Base-by-base conservation (phyloP, 2,888 invertebrate species). In the Caenorhabditis sulstoni region DNA sequence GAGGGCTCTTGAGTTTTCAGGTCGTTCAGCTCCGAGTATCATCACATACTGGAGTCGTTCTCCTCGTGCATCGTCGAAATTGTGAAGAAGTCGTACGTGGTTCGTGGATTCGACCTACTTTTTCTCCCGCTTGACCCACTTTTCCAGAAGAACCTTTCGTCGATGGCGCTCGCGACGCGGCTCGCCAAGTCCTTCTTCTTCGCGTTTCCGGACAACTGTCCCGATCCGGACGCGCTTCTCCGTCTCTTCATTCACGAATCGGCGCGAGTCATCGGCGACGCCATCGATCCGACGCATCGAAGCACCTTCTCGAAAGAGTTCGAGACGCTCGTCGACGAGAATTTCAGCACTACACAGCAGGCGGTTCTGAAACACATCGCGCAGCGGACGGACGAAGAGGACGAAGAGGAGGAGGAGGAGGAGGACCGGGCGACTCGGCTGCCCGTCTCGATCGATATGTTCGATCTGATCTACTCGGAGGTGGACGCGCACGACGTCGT, bases 141-240 rank as follows among this genome's bases (percentile, higher is more conserved):
- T 29, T 71, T 61, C n/a, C 59, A 84, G 79, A 61, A 73, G 41
- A 35, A 47, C 14, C 61, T 80, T n/a, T 74, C 80, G 1, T 50
- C 78, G 16, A 67, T 82, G 57, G 65, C 82, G 0, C 45, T 82
- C 3, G 76, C 75, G 14, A 81, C 78, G 12, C 74, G 83, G 3
- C 65, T 83, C 23, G 79, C 79, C n/a, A 83, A 84, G 23, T 76
- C 80, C n/a, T 76, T 84, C 37, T 80, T 81, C 74, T 84, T 84
- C 76, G 79, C 87, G 0, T 86, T 85, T 22, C 84, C 87, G 0
- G 87, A 88, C 66, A 87, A 87, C 57, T 83, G 86, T 18, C 87
- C 87, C 1, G 87, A 87, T 73, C 81, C 86, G 20, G 76, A 84
- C 41, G 73, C 86, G 8, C 81, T 87, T 37, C 64, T 85, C n/a